Evolutionary conservation across 2,888 invertebrate genomes (phyloP), one percentile per base, ranked within the genome.

Genomic region (Sesamia inferens): DNA sequence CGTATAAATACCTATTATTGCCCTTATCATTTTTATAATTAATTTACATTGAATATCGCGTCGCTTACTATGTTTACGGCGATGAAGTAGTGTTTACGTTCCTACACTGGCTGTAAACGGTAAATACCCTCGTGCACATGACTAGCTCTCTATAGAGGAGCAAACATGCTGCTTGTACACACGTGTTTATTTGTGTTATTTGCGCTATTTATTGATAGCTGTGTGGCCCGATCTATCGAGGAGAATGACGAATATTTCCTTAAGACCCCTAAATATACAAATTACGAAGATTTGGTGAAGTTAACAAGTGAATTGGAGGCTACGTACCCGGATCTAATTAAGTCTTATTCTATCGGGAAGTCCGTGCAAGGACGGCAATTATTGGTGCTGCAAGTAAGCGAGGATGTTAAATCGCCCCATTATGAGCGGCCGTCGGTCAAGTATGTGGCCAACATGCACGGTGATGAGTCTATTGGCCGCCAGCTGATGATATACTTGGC

Each of bases 391-490:
- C 98, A 99, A 93, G 98, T 98, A 76, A 97, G 98, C 68, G 97
- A 97, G 85, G 97, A 98, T 93, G 97, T 98, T 24, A 87, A 89
- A 19, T 81, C 87, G 8, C 78, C 83, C 88, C 95, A 97, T 93
- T 92, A 97, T 90, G 95, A 97, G 22, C 97, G 98, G 86, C 99
- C 99, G 0, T 98, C 99, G 96, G 98, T 99, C 85, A 99, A 99
- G 91, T 98, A 98, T 95, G 98, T 99, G 76, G 99, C 98, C 16
- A 99, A 99, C 90, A 99, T 99, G 99, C 99, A 99, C 91, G 99
- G 99, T 5, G 99, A 99, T 90, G 99, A 99, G 93, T 97, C 98
- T 1, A 97, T 99, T 39, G 99, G 99, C 0, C 96, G 99, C 58
- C 97, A 99, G 92, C 92, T 99, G 82, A 95, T 99, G 85, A 95